Base-by-base conservation (phyloP, 2,113 vertebrate genomes). In the Hippocampus zosterae region DNA sequence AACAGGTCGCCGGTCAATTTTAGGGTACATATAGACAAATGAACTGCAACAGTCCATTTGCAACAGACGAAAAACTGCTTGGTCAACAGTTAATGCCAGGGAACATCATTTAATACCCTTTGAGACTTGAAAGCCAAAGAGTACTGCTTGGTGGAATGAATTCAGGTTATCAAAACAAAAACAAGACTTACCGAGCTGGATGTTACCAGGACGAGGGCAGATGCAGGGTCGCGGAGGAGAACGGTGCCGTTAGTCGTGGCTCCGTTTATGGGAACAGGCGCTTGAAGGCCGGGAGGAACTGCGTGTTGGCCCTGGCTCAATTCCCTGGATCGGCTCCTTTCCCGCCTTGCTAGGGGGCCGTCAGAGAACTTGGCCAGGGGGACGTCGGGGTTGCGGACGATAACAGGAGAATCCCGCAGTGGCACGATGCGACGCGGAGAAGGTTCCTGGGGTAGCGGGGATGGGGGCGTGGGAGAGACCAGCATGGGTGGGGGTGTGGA, bases 361-460 rank as follows among this genome's bases (percentile, higher is more conserved):
- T 95, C 94, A 0, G 92, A 92, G 82, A 96, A 96, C 67, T 94
- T 95, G 62, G 94, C 92, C 68, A 95, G 90, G 6, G 95, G 95
- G 67, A 97, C 94, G 0, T 97, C 95, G 0, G 95, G 95, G 83
- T 97, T 97, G 25, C 95, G 92, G 27, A 97, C 95, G 1, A 97
- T 97, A 73, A 97, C 94, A 0, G 95, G 95, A 0, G 95, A 96
- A 81, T 96, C 95, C 0, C 95, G 91, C 66, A 94, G 91, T 6
- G 94, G 94, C 2, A 94, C 93, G 0, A 94, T 93, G 48, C 95
- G 91, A 0, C 95, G 94, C 21, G 93, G 92, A 25, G 94, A 93
- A 0, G 94, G 93, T 61, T 95, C 95, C 74, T 94, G 90, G 53
- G 94, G 93, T 1, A 95, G 86, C 0, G 94, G 90, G 1, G 92